phyloP scores from a whole-genome alignment of 2,113 vertebrate species.

The Meles meles region DNA sequence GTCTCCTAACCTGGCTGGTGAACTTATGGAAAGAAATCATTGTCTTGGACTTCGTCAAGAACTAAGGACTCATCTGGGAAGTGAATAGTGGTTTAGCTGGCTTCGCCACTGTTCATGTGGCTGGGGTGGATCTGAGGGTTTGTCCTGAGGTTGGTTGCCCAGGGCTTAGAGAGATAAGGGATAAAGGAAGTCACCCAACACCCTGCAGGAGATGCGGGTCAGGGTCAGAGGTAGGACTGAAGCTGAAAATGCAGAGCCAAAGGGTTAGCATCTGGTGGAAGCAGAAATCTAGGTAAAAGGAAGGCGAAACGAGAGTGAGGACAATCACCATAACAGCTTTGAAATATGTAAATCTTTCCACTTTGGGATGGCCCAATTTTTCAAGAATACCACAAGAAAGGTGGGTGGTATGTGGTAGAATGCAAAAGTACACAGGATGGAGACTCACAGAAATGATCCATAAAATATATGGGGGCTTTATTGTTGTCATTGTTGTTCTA shows the following conservation, averaged over 20 bases:
- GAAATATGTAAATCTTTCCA: neutral
- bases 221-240: neutral
- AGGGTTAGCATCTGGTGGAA: neutral
- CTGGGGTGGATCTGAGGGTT: neutral
- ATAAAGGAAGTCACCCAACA: neutral
- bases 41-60: neutral
- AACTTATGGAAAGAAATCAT: neutral
- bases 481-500: neutral
- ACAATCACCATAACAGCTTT: neutral
- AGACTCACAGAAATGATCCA: neutral
- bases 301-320: neutral
- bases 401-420: neutral
- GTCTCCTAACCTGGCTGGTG: neutral
- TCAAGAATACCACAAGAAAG: neutral
- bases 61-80: neutral
- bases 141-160: neutral
- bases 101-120: neutral
- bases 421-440: neutral
- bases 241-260: neutral
- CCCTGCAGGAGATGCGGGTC: neutral
- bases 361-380: neutral
- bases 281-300: neutral
- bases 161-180: neutral
- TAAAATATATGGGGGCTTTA: neutral
- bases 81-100: neutral